Conservation (phyloP, 2,113 vertebrate species). For the Xiphophorus maculatus region DNA sequence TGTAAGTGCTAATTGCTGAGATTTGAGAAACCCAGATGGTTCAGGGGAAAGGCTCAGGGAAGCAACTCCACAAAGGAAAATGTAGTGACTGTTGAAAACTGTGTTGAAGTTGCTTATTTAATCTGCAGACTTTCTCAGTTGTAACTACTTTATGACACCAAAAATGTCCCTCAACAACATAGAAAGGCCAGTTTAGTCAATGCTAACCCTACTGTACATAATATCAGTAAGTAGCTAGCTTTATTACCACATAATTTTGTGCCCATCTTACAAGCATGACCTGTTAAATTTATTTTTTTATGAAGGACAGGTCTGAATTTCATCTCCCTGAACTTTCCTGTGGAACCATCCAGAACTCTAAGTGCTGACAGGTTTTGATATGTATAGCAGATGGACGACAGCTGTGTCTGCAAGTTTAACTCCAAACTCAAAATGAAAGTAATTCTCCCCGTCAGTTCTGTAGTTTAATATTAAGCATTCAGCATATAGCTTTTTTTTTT, state of each 20-base stretch:
- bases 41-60: conserved; percentile 13
- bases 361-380: background rate
- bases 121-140: too few species aligned
- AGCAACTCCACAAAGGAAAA: background rate
- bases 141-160: too few species aligned
- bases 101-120: too few species aligned
- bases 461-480: background rate
- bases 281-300: background rate
- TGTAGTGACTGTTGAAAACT: background rate
- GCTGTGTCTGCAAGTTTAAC: conserved; percentile 1
- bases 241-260: too few species aligned
- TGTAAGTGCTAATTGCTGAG: background rate
- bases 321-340: background rate
- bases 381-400: conserved; percentile 1
- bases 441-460: background rate
- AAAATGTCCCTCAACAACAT: too few species aligned
- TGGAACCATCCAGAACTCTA: background rate
- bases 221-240: too few species aligned
- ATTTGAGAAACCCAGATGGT: background rate
- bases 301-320: too few species aligned
- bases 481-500: too few species aligned
- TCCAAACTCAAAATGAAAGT: conserved; percentile 7
- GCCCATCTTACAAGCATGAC: too few species aligned
- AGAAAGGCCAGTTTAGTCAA: too few species aligned
- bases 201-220: too few species aligned